phyloP scores from a whole-genome alignment of 2,113 vertebrate genomes.

The Pyxicephalus adspersus region DNA sequence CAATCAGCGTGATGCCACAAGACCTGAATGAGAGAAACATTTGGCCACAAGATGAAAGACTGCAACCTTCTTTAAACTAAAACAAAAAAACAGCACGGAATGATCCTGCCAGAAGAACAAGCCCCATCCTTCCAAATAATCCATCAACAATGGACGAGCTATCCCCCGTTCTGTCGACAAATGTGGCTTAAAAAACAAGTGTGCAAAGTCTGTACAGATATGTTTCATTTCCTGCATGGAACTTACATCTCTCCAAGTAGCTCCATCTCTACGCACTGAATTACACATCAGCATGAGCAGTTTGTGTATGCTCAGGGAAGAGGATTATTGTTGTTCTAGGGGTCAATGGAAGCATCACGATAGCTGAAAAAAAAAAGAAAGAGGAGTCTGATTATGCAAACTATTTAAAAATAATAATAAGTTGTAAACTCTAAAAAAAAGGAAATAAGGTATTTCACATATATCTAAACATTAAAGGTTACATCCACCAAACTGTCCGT shows the following conservation, averaged over 20 bases:
- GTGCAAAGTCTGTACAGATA: background rate
- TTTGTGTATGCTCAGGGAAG: background rate
- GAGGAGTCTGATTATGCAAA: too few species aligned
- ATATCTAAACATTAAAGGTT: too few species aligned
- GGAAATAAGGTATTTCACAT: too few species aligned
- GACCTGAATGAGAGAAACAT: slow-evolving; percentile 28
- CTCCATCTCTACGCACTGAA: background rate
- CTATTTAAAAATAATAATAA: too few species aligned
- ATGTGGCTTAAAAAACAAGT: background rate
- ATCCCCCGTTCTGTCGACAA: background rate
- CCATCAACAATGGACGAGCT: background rate
- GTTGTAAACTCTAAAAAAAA: too few species aligned
- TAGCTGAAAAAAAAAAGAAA: slow-evolving; percentile 1
- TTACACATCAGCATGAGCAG: background rate
- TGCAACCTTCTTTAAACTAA: background rate
- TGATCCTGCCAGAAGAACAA: slow-evolving; percentile 2
- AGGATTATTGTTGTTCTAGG: background rate
- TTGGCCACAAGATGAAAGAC: slow-evolving; percentile 34
- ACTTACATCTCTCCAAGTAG: slow-evolving; percentile 26
- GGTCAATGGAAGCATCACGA: background rate
- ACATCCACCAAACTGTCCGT: too few species aligned
- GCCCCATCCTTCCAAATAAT: background rate
- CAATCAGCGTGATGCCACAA: slow-evolving; percentile 4
- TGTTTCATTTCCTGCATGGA: slow-evolving; percentile 1
- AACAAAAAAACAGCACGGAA: slow-evolving; percentile 12